phyloP scores from a whole-genome alignment of 2,888 invertebrate species.

The Lepidochrysops patricia region DNA sequence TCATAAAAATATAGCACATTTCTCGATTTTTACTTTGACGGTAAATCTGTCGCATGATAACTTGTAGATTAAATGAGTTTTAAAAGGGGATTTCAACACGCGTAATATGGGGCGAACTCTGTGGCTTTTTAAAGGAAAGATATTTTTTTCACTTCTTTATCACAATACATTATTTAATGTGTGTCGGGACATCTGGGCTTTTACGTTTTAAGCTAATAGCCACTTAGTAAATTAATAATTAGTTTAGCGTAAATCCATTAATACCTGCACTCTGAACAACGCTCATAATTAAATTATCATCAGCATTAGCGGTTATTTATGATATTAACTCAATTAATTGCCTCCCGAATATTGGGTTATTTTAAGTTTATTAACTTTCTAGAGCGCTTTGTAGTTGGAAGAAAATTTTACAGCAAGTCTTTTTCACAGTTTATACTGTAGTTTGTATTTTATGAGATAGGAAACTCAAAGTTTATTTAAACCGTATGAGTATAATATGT shows the following conservation, averaged over 20 bases:
- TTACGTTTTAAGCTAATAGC: background rate
- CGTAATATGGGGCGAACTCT: constrained; percentile 1
- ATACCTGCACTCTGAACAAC: background rate
- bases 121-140: background rate
- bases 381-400: background rate
- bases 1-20: background rate
- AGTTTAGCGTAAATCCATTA: constrained; percentile 2
- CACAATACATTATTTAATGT: background rate
- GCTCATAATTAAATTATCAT: background rate
- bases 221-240: constrained; percentile 2
- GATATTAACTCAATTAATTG: background rate
- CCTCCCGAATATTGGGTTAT: background rate
- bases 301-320: background rate
- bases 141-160: background rate
- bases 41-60: constrained; percentile 9
- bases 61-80: constrained; percentile 10
- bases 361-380: background rate
- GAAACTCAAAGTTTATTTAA: too few relatives aligned
- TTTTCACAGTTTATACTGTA: too few relatives aligned
- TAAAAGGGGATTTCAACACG: constrained; percentile 6
- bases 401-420: background rate
- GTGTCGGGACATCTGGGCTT: background rate
- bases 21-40: constrained; percentile 5
- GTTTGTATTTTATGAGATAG: too few relatives aligned
- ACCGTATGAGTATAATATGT: too few relatives aligned